Evolutionary conservation across 1,140 invertebrate species (phyloP).

Genomic region (Drosophila quadrilineata): DNA sequence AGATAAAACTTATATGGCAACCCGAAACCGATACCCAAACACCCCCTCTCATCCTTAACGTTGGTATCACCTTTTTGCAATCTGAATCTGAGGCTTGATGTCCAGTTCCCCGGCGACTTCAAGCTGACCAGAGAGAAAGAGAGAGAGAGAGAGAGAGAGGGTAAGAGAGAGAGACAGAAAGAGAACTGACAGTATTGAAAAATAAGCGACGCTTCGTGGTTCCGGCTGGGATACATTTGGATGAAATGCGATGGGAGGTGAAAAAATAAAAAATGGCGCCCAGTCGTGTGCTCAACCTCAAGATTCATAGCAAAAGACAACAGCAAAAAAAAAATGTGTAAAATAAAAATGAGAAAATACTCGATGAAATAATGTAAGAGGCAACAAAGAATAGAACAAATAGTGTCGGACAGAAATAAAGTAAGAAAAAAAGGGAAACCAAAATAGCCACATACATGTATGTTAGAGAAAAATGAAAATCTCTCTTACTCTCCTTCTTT

Average conservation of each 20-base stretch:
- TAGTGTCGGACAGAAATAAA: neutral
- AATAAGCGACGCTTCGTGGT: slow-evolving; percentile 45
- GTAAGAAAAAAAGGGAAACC: slow-evolving; percentile 23
- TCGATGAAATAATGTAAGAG: slow-evolving; percentile 61
- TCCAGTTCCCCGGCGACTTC: no score
- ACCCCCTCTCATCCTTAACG: no score
- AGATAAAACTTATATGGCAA: slow-evolving; percentile 57
- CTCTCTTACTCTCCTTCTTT: no score
- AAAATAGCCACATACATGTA: slow-evolving; percentile 20
- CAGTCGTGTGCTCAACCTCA: slow-evolving; percentile 67
- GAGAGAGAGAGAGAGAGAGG: neutral
- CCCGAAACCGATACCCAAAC: slow-evolving; percentile 1
- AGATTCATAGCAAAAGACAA: slow-evolving; percentile 67
- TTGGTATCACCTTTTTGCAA: no score
- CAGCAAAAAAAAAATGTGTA: slow-evolving; percentile 38
- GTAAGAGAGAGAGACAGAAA: neutral
- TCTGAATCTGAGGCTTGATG: slow-evolving; percentile 46
- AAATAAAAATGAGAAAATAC: slow-evolving; percentile 31
- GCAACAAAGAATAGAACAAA: slow-evolving; percentile 25
- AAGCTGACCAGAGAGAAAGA: neutral
- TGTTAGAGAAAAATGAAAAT: slow-evolving; percentile 15
- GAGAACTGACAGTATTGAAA: slow-evolving; percentile 65
- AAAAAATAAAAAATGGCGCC: slow-evolving; percentile 71
- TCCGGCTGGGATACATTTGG: neutral
- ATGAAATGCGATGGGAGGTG: slow-evolving; percentile 6